Evolutionary conservation across 2,888 invertebrate species (phyloP).

Genomic region (Cecidostiba fungosa): DNA sequence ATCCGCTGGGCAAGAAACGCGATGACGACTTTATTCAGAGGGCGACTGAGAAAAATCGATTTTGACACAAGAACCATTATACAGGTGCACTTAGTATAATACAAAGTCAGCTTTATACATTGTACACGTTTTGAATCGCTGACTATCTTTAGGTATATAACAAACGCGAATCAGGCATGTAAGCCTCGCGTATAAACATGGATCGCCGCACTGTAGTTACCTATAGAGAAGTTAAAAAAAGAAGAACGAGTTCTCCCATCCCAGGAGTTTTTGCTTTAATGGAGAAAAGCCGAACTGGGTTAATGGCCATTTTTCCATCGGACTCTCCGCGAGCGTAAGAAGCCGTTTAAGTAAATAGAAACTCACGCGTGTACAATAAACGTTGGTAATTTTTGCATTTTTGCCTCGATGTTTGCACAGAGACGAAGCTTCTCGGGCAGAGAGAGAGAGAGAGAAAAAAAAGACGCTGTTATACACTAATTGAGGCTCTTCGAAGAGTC

Average conservation of each 20-base stretch:
- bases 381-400: constrained; percentile 27
- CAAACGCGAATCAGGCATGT: background rate
- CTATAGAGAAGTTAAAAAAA: background rate
- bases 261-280: constrained; percentile 41
- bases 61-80: background rate
- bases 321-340: constrained; percentile 22
- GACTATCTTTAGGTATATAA: too few relatives aligned
- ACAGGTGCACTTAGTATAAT: too few relatives aligned
- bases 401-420: background rate
- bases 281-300: constrained; percentile 61
- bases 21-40: background rate
- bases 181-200: too few relatives aligned
- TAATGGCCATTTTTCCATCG: constrained; percentile 61
- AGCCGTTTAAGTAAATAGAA: constrained; percentile 59
- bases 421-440: background rate
- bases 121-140: background rate
- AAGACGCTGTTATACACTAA: background rate
- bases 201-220: background rate
- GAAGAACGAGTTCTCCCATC: constrained; percentile 32
- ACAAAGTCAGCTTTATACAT: background rate
- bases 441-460: background rate
- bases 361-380: constrained; percentile 48
- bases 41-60: background rate
- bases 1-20: background rate
- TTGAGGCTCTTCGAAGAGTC: constrained; percentile 7